These are phyloP conservation scores for Trachelus stipa DNA, from an alignment of 2,888 invertebrate genomes.

Conservation along the genomic window DNA sequence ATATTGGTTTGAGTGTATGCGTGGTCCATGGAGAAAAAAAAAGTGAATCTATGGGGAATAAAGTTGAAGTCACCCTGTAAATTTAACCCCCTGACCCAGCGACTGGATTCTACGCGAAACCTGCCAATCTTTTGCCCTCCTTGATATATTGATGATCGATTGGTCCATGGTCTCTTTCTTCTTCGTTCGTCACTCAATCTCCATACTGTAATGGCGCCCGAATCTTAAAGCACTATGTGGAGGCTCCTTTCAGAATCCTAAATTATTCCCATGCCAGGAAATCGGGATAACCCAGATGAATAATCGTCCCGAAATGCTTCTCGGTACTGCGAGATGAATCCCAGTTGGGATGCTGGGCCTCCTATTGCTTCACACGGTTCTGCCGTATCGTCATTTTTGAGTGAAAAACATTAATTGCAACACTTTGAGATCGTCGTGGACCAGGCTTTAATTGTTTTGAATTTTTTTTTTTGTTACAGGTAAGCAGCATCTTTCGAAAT, in stretches of 20 bases:
- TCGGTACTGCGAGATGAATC: background rate
- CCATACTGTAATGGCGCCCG: background rate
- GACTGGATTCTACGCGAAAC: background rate
- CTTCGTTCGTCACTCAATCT: background rate
- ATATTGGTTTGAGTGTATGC: background rate
- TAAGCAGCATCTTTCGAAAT: background rate
- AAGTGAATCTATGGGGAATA: background rate
- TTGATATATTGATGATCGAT: background rate
- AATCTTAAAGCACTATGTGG: background rate
- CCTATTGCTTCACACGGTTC: background rate
- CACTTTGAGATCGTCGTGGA: background rate
- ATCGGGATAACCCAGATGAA: background rate
- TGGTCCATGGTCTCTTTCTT: background rate
- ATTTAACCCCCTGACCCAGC: background rate
- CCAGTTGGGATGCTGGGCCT: background rate
- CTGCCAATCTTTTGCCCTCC: background rate
- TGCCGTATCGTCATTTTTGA: background rate
- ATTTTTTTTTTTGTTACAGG: background rate
- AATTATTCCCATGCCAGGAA: background rate
- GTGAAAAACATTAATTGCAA: no score
- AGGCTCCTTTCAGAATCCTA: background rate
- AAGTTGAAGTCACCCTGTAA: background rate
- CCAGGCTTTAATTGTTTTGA: background rate
- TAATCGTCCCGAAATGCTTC: background rate
- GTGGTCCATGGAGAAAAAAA: background rate